These are phyloP conservation scores for Hypotaenidia okinawae DNA, from an alignment of 2,797 vertebrate species.

Conservation along the genomic window DNA sequence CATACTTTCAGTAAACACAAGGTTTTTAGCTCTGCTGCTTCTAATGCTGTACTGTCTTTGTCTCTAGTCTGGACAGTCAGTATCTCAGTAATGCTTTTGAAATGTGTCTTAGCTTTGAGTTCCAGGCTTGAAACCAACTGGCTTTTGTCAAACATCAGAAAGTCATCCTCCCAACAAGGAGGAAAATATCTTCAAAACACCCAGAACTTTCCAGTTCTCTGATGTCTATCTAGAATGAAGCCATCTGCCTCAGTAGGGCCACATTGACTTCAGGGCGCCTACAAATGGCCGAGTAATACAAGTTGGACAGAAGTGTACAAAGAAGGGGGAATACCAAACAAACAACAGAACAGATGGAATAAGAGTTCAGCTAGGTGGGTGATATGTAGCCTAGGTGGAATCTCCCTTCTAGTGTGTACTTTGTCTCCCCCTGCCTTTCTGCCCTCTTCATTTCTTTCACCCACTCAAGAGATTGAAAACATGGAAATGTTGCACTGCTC, in stretches of 20 bases:
- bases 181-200: neutral
- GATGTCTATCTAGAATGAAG: neutral
- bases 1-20: neutral
- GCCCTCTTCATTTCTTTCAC: neutral
- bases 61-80: neutral
- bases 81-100: neutral
- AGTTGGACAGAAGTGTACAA: neutral
- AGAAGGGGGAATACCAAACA: neutral
- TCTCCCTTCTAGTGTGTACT: conserved; percentile 3
- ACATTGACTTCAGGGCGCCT: neutral
- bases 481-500: neutral
- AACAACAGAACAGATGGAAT: neutral
- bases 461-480: neutral
- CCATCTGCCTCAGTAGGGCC: neutral
- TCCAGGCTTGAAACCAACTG: neutral
- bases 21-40: neutral
- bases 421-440: conserved; percentile 51
- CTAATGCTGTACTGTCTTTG: neutral
- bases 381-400: neutral
- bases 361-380: neutral
- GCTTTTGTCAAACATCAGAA: neutral
- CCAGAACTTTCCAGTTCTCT: neutral
- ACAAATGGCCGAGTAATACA: neutral
- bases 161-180: neutral
- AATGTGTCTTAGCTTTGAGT: neutral